Evolutionary conservation across 2,797 vertebrate genomes (phyloP).

Genomic region (Rallus crepitans): DNA sequence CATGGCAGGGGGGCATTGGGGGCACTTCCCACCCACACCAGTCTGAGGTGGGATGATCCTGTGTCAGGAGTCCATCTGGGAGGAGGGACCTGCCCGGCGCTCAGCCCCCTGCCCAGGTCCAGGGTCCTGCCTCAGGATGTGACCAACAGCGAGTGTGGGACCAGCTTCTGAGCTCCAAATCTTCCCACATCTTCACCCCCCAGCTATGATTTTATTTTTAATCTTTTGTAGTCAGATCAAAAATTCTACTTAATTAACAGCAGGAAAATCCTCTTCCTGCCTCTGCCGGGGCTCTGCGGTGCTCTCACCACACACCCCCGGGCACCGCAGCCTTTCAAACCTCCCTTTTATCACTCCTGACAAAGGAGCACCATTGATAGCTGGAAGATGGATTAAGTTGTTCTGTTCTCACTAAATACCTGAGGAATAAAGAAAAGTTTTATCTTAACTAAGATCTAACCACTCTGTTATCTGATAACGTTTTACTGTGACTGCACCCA

Average conservation of each 20-base stretch:
- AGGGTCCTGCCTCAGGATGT: not conserved
- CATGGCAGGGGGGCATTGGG: too few relatives aligned
- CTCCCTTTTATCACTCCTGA: not conserved
- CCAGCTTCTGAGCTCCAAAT: not conserved
- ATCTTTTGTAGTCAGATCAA: not conserved
- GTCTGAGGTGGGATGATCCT: too few relatives aligned
- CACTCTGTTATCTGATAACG: not conserved
- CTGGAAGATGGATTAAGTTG: not conserved
- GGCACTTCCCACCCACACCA: too few relatives aligned
- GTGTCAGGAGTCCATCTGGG: too few relatives aligned
- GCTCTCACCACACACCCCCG: not conserved
- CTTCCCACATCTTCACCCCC: not conserved
- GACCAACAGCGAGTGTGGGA: fast-evolving
- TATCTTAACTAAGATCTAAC: not conserved
- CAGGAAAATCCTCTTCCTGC: not conserved
- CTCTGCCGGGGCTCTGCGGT: too few relatives aligned
- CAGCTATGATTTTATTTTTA: not conserved
- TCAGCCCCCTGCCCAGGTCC: not conserved
- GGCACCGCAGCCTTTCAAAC: not conserved
- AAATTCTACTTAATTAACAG: not conserved
- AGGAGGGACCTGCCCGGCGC: not conserved
- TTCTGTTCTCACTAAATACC: not conserved
- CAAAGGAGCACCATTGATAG: not conserved
- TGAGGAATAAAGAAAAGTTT: not conserved
- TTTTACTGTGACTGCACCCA: not conserved